phyloP scores from a whole-genome alignment of 1,140 invertebrate genomes.

The Cyrtorhinus lividipennis region DNA sequence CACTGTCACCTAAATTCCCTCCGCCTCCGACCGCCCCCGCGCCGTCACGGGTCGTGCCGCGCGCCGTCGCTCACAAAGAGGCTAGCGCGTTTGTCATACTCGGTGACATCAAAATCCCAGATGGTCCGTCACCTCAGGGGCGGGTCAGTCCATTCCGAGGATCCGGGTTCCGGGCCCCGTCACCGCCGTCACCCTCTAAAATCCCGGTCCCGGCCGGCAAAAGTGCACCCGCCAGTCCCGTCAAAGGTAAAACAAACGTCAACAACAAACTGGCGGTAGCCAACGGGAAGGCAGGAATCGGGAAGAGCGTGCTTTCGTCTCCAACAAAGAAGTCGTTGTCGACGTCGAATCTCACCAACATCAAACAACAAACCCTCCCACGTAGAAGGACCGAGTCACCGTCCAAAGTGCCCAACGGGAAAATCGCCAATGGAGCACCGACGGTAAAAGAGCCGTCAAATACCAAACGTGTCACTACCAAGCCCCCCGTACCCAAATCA shows the following conservation, averaged over 20 bases:
- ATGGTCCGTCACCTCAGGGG: constrained; percentile 31
- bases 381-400: neutral
- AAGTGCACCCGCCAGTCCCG: constrained; percentile 6
- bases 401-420: neutral
- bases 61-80: constrained; percentile 16
- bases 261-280: constrained; percentile 11
- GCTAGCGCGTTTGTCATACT: constrained; percentile 42
- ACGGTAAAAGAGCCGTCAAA: neutral
- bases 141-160: constrained; percentile 40
- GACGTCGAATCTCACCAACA: constrained; percentile 1
- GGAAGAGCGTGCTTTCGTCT: constrained; percentile 17
- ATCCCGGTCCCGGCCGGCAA: constrained; percentile 14
- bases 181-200: constrained; percentile 23
- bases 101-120: constrained; percentile 34
- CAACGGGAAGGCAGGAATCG: neutral
- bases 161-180: constrained; percentile 39
- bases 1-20: constrained; percentile 13
- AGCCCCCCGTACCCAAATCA: constrained; percentile 15
- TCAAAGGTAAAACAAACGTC: constrained; percentile 12
- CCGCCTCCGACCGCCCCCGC: constrained; percentile 15
- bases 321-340: too few species aligned
- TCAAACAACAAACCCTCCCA: neutral
- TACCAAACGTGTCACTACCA: constrained; percentile 2
- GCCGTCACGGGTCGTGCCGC: constrained; percentile 17
- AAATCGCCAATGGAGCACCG: constrained; percentile 9